Evolutionary conservation across 2,113 vertebrate species (phyloP), one percentile per base, ranked within the genome.

Genomic region (Hydrolagus affinis): DNA sequence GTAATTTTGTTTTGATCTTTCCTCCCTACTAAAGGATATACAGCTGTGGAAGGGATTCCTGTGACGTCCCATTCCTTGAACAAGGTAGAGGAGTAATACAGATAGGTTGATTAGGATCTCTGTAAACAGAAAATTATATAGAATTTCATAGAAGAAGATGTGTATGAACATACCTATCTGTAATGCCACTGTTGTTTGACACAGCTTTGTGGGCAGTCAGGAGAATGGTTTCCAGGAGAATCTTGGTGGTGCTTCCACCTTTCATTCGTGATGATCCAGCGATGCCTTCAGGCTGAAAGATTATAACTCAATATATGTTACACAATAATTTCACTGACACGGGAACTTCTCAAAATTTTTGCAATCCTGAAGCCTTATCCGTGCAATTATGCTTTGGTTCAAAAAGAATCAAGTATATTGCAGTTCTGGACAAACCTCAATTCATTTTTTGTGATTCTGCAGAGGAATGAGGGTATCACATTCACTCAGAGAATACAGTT

Each of bases 191-290:
- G 30, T 87, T 86, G 2, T 57, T 76, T 60, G 87, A 93, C 66
- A 89, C 57, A 19, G 93, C 91, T 78, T 89, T 90, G 25, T 94
- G 92, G 11, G 93, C 92, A 4, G 92, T 90, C 62, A 92, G 88
- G 66, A 94, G 86, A 44, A 95, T 56, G 0, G 91, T 91, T 89
- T 95, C 94, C 89, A 95, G 87, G 0, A 96, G 88, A 70, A 95
- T 90, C 91, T 94, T 95, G 0, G 93, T 95, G 32, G 91, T 87
- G 0, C 93, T 95, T 88, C 92, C 92, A 64, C 93, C 94, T 89
- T 95, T 96, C 94, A 95, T 94, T 86, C 90, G 88, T 72, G 94
- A 95, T 0, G 93, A 94, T 62, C 95, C 94, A 21, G 93, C 92
- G 89, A 96, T 88, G 66, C 91, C 93, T 88, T 95, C 92, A 0